Base-by-base conservation (phyloP, 2,113 vertebrate genomes). In the Origma solitaria region DNA sequence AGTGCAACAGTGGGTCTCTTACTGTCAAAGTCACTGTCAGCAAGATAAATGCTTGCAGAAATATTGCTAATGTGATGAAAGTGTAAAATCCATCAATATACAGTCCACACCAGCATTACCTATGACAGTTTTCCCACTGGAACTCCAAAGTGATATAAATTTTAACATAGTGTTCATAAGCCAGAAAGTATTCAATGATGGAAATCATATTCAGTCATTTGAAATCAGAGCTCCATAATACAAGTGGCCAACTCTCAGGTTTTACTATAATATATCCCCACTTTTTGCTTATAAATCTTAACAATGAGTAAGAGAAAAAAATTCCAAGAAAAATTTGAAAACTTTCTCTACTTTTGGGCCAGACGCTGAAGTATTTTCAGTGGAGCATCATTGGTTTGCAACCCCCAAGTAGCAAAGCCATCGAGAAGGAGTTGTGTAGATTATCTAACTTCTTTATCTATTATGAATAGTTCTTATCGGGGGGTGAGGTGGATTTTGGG, bases 1-100 rank as follows among this genome's bases (percentile, higher is more conserved):
- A 95, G 65, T 91, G 70, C 56, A 91, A 44, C 53, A 75, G 60
- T 53, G 38, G 61, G 11, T 85, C 16, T 95, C 53, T 49, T 57
- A 50, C 60, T 84, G 64, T 88, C 77, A 91, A 80, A 86, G 62
- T 86, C 64, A 82, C 69, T 89, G 57, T 72, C 88, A 83, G 51
- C 40, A 94, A 93, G 85, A 92, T 45, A 62, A 94, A 94, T 77
- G 54, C 38, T 90, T 5, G 7, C 1, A 10, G 73, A 90, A 79
- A 56, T 73, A 80, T 90, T 89, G 66, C 60, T 95, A 94, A 94
- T 91, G 62, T 89, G 83, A 86, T 84, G 75, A 81, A 90, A 61
- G 57, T 78, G 42, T 92, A 89, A 85, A 89, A 95, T 91, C 49
- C 70, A 91, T 93, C 92, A 86, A 92, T 66, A 90, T 28, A 27